Conservation (phyloP, 1,140 invertebrate genomes). For the Chironomus striatipennis region DNA sequence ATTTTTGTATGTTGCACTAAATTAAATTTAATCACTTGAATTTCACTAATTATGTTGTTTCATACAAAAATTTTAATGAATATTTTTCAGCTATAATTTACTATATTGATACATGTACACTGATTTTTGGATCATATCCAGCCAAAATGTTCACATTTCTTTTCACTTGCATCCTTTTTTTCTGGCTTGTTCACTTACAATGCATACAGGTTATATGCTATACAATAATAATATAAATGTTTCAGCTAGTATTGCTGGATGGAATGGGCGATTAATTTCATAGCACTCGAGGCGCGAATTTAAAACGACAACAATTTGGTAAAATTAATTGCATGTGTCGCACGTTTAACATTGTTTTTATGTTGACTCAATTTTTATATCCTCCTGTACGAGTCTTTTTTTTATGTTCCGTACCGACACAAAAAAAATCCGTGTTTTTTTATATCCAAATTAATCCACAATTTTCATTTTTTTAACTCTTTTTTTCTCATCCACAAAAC, state of each 20-base stretch:
- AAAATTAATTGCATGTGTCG: slow-evolving; percentile 13
- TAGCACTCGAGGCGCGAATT: background rate
- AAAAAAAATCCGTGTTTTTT: background rate
- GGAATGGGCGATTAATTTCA: slow-evolving; percentile 6
- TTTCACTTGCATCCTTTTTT: background rate
- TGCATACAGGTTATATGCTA: background rate
- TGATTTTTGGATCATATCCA: background rate
- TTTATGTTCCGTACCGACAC: background rate
- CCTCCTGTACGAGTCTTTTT: too few species aligned
- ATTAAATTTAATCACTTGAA: background rate
- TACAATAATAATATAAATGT: background rate
- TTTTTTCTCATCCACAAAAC: background rate
- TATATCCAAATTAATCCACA: slow-evolving; percentile 1
- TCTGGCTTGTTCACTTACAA: background rate
- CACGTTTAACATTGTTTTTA: background rate
- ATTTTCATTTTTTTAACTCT: background rate
- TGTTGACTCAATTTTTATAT: too few species aligned
- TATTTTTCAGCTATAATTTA: background rate
- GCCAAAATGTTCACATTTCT: background rate
- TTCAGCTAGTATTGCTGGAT: background rate
- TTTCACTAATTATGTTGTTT: background rate
- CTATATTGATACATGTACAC: background rate
- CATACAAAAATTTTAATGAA: background rate
- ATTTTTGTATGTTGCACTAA: background rate
- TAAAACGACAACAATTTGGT: slow-evolving; percentile 2